These are phyloP conservation scores for Sebastes matsubarae DNA, from an alignment of 2,797 vertebrate genomes.

Conservation along the genomic window DNA sequence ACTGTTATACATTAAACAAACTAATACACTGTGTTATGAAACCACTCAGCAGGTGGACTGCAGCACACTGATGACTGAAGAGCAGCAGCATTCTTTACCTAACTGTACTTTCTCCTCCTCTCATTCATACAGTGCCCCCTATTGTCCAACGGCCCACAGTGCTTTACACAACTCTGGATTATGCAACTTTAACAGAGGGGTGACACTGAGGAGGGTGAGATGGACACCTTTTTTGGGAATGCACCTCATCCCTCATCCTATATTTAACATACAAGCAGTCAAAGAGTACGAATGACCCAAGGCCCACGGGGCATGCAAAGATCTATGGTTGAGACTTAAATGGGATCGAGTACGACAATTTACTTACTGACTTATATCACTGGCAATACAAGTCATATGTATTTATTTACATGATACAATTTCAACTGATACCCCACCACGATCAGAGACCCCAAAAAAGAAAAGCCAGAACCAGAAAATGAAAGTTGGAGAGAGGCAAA, in stretches of 20 bases:
- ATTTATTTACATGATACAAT: too few relatives aligned
- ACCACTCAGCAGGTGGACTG: background rate
- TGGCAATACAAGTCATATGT: too few relatives aligned
- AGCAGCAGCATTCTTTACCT: background rate
- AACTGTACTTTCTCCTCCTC: background rate
- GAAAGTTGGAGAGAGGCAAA: too few relatives aligned
- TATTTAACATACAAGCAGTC: too few relatives aligned
- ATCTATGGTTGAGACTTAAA: too few relatives aligned
- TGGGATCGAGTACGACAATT: too few relatives aligned
- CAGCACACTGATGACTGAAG: background rate
- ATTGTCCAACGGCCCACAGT: background rate
- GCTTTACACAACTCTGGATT: conserved; percentile 16
- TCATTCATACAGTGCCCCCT: conserved; percentile 35
- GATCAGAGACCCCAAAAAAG: too few relatives aligned
- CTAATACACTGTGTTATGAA: background rate
- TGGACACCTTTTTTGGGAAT: background rate
- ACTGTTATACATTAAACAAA: background rate
- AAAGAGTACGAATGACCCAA: too few relatives aligned
- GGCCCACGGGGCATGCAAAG: too few relatives aligned
- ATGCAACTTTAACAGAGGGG: background rate
- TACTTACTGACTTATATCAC: too few relatives aligned
- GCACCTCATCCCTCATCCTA: background rate
- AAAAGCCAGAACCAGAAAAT: too few relatives aligned
- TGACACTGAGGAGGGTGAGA: background rate
- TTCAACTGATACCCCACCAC: too few relatives aligned